Base-by-base conservation (phyloP, 2,888 invertebrate species). In the Dryocosmus kuriphilus region DNA sequence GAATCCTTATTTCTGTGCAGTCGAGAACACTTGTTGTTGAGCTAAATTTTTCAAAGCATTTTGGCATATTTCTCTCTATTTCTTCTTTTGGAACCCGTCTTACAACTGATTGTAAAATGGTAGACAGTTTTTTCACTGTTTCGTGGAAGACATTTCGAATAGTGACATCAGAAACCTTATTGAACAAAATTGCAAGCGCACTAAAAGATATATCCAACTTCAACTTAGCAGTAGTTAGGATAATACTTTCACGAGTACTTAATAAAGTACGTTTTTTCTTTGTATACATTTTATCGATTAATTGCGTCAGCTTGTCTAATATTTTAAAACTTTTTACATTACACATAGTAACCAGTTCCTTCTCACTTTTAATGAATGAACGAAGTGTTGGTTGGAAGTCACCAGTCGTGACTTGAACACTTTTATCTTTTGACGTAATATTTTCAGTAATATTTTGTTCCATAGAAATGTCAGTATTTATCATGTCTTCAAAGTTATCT, bases 1-100 rank as follows among this genome's bases (percentile, higher is more conserved):
- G 81, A 19, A 85, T 79, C 38, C 65, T 32, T 22, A 87, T 79
- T 76, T 87, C 86, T 6, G 84, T 85, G 71, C 86, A 86, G 77
- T 88, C 86, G 19, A 87, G 67, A 1, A 88, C 83, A 35, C 84
- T 76, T n/a, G 81, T 77, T 11, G 80, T 81, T 61, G 82, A 77
- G 46, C 71, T 38, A 82, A 81, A 87, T 11, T 81, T 78, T 61
- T 84, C 4, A 78, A 88, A 88, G 80, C 83, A 86, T 46, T 67
- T 76, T 11, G 86, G 85, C 57, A 85, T 80, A 82, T 85, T 86
- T n/a, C 75, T 62, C 9, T 73, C 67, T 30, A 84, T 83, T 82
- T 85, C 83, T 63, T 83, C 80, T 71, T 77, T 78, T 3, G 81
- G 24, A 60, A 79, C 79, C 62, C 71, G 8, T 30, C 8, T 63